phyloP scores from a whole-genome alignment of 2,888 invertebrate genomes.

The Leptura quadrifasciata region DNA sequence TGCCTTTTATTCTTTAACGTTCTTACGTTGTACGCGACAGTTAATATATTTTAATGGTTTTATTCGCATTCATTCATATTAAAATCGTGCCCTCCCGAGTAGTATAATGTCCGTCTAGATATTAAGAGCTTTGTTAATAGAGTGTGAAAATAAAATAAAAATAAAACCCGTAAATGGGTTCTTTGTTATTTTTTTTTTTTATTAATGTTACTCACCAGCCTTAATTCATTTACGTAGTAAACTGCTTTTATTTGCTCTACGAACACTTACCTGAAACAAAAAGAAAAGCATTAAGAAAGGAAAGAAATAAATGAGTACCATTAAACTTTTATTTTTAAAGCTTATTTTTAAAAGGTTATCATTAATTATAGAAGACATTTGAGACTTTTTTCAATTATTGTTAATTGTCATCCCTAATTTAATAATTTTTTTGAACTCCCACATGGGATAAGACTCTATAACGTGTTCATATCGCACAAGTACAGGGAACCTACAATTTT shows the following conservation, averaged over 20 bases:
- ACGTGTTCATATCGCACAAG: no score
- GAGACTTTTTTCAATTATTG: no score
- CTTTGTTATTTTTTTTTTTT: not conserved
- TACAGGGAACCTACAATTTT: no score
- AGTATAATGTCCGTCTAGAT: not conserved
- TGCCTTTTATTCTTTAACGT: slow-evolving; percentile 1
- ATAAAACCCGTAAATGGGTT: slow-evolving; percentile 8
- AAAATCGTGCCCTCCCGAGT: slow-evolving; percentile 10
- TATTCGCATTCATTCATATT: slow-evolving; percentile 9
- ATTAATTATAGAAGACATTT: no score
- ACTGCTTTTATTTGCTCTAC: not conserved
- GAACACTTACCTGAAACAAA: slow-evolving; percentile 31
- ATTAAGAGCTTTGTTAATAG: slow-evolving; percentile 4
- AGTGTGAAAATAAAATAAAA: slow-evolving; percentile 14
- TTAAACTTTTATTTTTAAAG: not conserved
- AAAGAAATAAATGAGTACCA: slow-evolving; percentile 2
- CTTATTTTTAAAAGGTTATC: not conserved
- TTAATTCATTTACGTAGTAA: slow-evolving; percentile 2
- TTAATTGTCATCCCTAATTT: no score
- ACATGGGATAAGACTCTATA: no score
- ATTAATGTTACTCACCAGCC: slow-evolving; percentile 10
- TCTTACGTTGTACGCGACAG: not conserved
- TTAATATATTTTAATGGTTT: slow-evolving; percentile 9
- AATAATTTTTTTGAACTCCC: no score
- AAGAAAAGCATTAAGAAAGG: slow-evolving; percentile 16